Evolutionary conservation across 1,140 invertebrate genomes (phyloP), one percentile per base, ranked within the genome.

Genomic region (Arctopsyche grandis): DNA sequence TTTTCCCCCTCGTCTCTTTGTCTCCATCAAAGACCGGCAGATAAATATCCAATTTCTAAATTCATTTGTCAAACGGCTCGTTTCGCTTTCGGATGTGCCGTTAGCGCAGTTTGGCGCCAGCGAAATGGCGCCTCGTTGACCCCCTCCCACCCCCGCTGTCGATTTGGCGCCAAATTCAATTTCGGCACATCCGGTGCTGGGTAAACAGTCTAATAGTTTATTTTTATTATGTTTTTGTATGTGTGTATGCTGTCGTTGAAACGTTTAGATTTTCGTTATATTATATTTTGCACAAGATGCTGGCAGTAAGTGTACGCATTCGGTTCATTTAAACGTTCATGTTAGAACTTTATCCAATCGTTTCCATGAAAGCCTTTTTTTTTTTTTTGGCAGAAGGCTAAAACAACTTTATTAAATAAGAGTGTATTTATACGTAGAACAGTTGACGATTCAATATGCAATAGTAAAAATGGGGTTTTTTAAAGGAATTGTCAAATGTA

Each of bases 41-140:
- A 81, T 81, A 81, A 81, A 81, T 81, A 81, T 81, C 80, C 78
- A 79, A 81, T 81, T 81, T 81, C 78, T 75, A 79, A 69, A 79
- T 81, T 81, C 80, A 81, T 81, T 79, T 81, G 78, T 81, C 80
- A 75, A 78, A 48, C 71, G 44, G 69, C 71, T 79, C 75, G 78
- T 70, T 63, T 79, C 22, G 24, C 58, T 63, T 52, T 24, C 74
- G 71, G 29, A 63, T 56, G 22, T 38, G 46, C 38, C 52, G 29
- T 38, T 21, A 66, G 69, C 69, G 66, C 22, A 48, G 44, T 44
- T 22, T 12, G 19, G 69, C 38, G 9, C 46, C 69, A 9, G 69
- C 5, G 22, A 43, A 69, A 29, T 26, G 14, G 24, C 29, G 16
- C 56, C 56, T 60, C 56, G 56, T 21, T 60, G 56, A 60, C 56